Conservation (phyloP, 1,140 invertebrate species). For the Drosophila mayri region DNA sequence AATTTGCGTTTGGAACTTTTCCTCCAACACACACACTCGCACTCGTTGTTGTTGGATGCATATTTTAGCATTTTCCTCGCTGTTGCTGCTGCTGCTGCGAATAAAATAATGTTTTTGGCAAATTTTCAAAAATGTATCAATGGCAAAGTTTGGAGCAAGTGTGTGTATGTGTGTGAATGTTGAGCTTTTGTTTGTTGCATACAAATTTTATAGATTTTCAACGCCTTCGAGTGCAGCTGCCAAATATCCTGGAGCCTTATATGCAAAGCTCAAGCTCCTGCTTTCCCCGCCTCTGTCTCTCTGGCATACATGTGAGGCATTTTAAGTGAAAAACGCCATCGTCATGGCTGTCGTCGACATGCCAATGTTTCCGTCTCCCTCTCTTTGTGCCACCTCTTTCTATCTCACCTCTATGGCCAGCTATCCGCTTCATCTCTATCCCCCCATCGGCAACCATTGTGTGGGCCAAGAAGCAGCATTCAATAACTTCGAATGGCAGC, state of each 20-base stretch:
- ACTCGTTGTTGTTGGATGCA: constrained; percentile 21
- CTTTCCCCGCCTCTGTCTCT: constrained; percentile 4
- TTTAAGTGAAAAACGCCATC: constrained; percentile 75
- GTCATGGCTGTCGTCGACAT: constrained; percentile 54
- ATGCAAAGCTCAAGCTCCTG: constrained; percentile 27
- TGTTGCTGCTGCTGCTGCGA: constrained; percentile 28
- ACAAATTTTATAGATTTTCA: constrained; percentile 78
- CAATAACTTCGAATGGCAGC: constrained; percentile 64
- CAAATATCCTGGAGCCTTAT: constrained; percentile 69
- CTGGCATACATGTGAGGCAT: constrained; percentile 60
- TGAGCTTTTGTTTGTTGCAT: constrained; percentile 67
- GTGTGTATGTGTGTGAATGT: constrained; percentile 9
- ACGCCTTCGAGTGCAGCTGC: constrained; percentile 63
- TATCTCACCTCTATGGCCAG: not conserved
- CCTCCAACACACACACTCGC: not conserved
- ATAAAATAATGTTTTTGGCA: constrained; percentile 64
- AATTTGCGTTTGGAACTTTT: constrained; percentile 35
- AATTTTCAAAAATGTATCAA: constrained; percentile 68
- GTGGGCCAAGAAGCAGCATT: constrained; percentile 50
- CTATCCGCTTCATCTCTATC: constrained; percentile 17
- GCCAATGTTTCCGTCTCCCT: constrained; percentile 29
- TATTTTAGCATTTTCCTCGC: constrained; percentile 41
- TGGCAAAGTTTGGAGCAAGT: constrained; percentile 35
- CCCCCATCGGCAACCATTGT: constrained; percentile 28
- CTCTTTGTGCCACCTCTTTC: constrained; percentile 5